Percentiles rank a stretch among this genome's conserved stretches.
Evolutionary conservation across 1,140 invertebrate genomes (phyloP).

Genomic region (Neuroterus valhalla): DNA sequence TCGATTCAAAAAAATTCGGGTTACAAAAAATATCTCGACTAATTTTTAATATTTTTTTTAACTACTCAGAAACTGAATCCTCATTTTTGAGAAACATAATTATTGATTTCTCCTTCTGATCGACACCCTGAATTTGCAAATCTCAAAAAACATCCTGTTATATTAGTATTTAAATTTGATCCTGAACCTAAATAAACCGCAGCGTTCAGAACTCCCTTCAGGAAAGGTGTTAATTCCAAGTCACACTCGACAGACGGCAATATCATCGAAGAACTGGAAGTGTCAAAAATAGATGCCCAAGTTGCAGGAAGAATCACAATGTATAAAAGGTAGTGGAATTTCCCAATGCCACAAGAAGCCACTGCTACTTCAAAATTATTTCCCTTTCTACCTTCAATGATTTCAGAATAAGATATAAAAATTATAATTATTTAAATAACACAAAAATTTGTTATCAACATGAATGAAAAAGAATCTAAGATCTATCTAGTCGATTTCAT

Average conservation of each 20-base stretch:
- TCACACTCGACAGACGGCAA: conserved; percentile 84
- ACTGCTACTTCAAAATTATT: conserved; percentile 81
- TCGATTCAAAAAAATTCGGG: too few species aligned
- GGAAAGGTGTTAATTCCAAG: conserved; percentile 77
- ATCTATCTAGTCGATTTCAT: too few species aligned
- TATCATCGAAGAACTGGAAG: conserved; percentile 80
- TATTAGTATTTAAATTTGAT: neutral
- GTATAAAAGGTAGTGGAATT: conserved; percentile 80
- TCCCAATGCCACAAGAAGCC: conserved; percentile 77
- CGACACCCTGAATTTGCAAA: too few species aligned
- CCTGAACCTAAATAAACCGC: conserved; percentile 80
- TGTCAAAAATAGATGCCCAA: conserved; percentile 80
- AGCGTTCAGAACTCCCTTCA: conserved; percentile 83
- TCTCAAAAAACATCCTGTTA: conserved; percentile 11
- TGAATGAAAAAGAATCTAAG: neutral
- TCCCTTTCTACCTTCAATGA: conserved; percentile 57
- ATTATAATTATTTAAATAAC: neutral
- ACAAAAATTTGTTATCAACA: neutral
- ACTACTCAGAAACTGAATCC: conserved; percentile 23
- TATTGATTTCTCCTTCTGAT: too few species aligned
- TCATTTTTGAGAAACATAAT: neutral
- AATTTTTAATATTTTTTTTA: neutral
- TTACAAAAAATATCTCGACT: neutral
- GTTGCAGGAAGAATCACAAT: conserved; percentile 79
- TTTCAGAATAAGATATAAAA: conserved; percentile 6